Percentiles rank a stretch among this genome's conserved stretches.
phyloP scores from a whole-genome alignment of 2,113 vertebrate genomes.

The Actenoides lindsayi region DNA sequence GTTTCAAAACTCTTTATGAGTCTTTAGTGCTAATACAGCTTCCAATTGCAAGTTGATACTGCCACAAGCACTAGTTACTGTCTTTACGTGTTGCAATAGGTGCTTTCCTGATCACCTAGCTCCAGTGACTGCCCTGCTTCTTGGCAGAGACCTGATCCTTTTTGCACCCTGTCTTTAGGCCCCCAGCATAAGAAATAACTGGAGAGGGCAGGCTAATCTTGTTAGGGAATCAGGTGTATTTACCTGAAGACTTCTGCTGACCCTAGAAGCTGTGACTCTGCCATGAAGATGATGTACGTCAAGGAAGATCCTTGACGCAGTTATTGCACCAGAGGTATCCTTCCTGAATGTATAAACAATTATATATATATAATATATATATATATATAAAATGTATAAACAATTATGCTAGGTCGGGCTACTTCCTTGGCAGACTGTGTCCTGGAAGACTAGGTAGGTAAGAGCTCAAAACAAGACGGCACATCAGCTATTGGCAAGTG shows the following conservation, averaged over 20 bases:
- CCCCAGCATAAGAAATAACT: not conserved
- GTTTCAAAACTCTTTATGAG: not conserved
- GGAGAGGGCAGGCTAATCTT: not conserved
- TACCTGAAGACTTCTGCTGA: not conserved
- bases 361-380: too few species aligned
- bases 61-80: not conserved
- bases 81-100: not conserved
- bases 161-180: not conserved
- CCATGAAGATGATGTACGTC: not conserved
- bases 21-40: not conserved
- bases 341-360: not conserved
- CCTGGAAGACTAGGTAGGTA: not conserved
- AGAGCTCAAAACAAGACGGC: not conserved
- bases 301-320: not conserved
- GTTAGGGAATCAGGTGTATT: not conserved
- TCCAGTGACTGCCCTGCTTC: not conserved
- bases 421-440: not conserved
- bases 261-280: not conserved
- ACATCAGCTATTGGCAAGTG: not conserved
- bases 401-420: not conserved
- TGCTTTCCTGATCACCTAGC: too few species aligned
- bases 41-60: not conserved
- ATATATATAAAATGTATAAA: not conserved
- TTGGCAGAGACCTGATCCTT: not conserved
- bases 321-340: not conserved